These are phyloP conservation scores for Antheraea assamensis DNA, from an alignment of 2,888 invertebrate species.

Conservation along the genomic window DNA sequence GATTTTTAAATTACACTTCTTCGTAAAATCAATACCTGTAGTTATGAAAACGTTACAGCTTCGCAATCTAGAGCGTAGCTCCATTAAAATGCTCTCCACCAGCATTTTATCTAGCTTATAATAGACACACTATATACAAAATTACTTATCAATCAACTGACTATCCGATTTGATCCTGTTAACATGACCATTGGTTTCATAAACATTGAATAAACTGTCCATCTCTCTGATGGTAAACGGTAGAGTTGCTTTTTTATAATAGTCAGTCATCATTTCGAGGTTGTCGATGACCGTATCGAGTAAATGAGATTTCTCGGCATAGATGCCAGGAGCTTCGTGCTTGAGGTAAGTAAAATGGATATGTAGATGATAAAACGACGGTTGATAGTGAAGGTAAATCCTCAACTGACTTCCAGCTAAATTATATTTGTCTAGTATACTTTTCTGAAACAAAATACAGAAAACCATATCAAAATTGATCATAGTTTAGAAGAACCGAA, in stretches of 20 bases:
- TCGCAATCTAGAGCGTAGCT: conserved; percentile 82
- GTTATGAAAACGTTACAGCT: conserved; percentile 84
- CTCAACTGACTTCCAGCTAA: conserved; percentile 87
- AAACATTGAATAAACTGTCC: conserved; percentile 86
- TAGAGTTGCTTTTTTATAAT: conserved; percentile 91
- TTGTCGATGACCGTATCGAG: conserved; percentile 95
- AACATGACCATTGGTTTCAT: conserved; percentile 82
- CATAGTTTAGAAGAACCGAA: too few species aligned
- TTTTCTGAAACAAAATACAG: conserved; percentile 78
- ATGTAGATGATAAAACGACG: conserved; percentile 98
- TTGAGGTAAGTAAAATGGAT: conserved; percentile 93
- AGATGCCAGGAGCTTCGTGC: conserved; percentile 91
- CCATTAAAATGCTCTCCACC: conserved; percentile 80
- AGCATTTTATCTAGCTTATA: conserved; percentile 61
- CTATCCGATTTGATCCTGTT: conserved; percentile 63
- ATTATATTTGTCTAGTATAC: conserved; percentile 89
- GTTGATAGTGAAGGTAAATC: conserved; percentile 96
- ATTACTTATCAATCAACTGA: conserved; percentile 63
- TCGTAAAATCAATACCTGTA: conserved; percentile 67
- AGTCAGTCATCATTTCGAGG: conserved; percentile 90
- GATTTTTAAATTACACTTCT: conserved; percentile 72
- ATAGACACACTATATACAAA: conserved; percentile 25
- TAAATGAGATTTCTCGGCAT: conserved; percentile 93
- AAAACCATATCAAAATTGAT: background rate
- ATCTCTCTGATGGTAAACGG: conserved; percentile 91